Evolutionary conservation across 2,797 vertebrate genomes (phyloP).

Genomic region (Erithacus rubecula): DNA sequence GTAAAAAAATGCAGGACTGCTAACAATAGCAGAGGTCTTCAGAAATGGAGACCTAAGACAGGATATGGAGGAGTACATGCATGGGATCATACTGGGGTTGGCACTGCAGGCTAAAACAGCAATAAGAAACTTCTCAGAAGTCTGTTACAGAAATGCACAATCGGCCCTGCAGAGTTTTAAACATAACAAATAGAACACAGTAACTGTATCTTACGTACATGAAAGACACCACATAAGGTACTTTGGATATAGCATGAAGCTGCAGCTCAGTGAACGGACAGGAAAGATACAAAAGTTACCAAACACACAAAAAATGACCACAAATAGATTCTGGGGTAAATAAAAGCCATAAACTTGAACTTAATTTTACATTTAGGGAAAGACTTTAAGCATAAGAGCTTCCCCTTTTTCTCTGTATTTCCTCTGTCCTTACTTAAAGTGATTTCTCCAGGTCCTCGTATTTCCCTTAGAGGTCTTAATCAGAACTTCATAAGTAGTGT

Average conservation of each 20-base stretch:
- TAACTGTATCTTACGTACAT: neutral
- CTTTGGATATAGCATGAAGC: neutral
- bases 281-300: neutral
- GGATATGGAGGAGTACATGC: fast-evolving
- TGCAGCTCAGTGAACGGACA: neutral
- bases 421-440: neutral
- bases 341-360: neutral
- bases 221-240: neutral
- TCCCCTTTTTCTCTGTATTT: neutral
- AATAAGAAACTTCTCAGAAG: neutral
- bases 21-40: neutral
- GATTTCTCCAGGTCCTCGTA: neutral
- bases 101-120: neutral
- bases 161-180: neutral
- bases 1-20: neutral
- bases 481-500: neutral
- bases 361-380: neutral
- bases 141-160: neutral
- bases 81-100: neutral
- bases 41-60: neutral
- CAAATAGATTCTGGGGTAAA: neutral
- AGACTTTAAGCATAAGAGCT: neutral
- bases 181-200: neutral
- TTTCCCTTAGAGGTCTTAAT: neutral
- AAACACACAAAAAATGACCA: neutral